Evolutionary conservation across 2,113 vertebrate species (phyloP).

Genomic region (Himantopus leucocephalus): DNA sequence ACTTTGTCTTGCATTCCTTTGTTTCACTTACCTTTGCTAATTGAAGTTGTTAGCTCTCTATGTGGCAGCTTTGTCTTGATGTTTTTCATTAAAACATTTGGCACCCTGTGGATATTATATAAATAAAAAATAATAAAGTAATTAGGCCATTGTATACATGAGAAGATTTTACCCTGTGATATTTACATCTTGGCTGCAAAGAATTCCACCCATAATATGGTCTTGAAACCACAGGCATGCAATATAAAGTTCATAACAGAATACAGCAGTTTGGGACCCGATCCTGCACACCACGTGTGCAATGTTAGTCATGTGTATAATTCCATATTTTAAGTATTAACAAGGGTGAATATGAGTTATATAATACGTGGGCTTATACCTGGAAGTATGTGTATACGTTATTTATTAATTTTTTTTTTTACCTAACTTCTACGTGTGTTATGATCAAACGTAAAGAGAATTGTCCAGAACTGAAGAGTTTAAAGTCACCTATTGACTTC

Average conservation of each 20-base stretch:
- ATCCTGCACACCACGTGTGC: neutral
- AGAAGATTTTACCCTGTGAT: neutral
- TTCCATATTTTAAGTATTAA: neutral
- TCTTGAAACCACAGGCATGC: neutral
- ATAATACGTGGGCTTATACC: neutral
- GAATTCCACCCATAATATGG: neutral
- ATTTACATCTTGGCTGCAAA: neutral
- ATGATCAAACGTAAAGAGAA: neutral
- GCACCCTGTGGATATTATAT: neutral
- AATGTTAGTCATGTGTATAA: neutral
- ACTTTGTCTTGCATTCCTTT: neutral
- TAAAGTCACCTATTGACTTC: neutral
- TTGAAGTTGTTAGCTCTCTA: neutral
- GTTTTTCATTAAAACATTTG: slow-evolving; percentile 6
- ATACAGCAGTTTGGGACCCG: neutral
- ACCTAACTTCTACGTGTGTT: neutral
- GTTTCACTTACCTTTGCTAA: neutral
- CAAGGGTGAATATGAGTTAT: neutral
- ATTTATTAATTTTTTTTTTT: neutral
- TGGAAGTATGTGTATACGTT: neutral
- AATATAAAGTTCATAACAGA: neutral
- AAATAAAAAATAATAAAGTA: neutral
- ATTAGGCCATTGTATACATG: neutral
- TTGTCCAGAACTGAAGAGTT: neutral
- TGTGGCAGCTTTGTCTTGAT: neutral